Evolutionary conservation across 2,113 vertebrate species (phyloP).

Genomic region (Thymallus thymallus): DNA sequence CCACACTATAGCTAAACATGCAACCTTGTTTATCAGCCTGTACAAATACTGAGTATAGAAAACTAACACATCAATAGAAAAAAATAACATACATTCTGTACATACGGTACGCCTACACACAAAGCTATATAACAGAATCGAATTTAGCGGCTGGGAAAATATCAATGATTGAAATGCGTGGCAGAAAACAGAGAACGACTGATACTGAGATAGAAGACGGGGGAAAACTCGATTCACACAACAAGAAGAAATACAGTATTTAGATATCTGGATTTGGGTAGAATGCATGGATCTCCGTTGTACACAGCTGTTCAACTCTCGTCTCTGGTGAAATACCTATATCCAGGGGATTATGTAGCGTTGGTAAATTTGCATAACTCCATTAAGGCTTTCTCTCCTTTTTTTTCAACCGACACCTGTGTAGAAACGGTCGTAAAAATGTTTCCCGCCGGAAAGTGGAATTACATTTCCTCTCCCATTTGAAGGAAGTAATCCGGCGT

Average conservation of each 20-base stretch:
- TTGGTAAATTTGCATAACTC: conserved; percentile 67
- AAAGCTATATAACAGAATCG: not conserved
- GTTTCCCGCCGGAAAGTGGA: conserved; percentile 49
- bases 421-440: conserved; percentile 56
- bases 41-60: not conserved
- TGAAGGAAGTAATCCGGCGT: conserved; percentile 52
- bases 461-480: conserved; percentile 59
- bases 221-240: conserved; percentile 48
- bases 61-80: too few relatives aligned
- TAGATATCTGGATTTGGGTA: conserved; percentile 26
- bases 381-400: conserved; percentile 49
- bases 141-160: not conserved
- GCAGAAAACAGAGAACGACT: conserved; percentile 28
- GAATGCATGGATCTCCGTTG: conserved; percentile 28
- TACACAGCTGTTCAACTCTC: conserved; percentile 58
- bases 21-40: not conserved
- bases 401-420: conserved; percentile 60
- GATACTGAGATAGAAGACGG: conserved; percentile 23
- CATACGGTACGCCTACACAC: not conserved
- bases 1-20: not conserved
- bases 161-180: conserved; percentile 8
- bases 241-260: conserved; percentile 27
- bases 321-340: conserved; percentile 50
- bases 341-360: conserved; percentile 58
- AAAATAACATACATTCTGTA: not conserved